Evolutionary conservation across 1,140 invertebrate species (phyloP).

Genomic region (Pseudomyrmex flavicornis): DNA sequence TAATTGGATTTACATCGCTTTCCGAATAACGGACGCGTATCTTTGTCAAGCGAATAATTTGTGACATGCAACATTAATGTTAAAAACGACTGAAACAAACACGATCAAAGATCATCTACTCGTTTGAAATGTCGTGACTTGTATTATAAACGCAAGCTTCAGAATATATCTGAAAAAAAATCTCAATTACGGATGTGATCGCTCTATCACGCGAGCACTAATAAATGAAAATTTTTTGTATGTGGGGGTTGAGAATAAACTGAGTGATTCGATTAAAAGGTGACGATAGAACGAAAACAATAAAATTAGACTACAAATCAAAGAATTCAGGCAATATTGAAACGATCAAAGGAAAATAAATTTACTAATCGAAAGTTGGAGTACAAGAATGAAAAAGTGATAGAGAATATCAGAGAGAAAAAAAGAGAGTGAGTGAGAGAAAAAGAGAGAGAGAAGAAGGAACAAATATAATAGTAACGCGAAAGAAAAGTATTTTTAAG

Average conservation of each 20-base stretch:
- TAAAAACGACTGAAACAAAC: constrained; percentile 67
- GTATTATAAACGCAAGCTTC: constrained; percentile 69
- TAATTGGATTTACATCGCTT: constrained; percentile 4
- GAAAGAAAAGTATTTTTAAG: constrained; percentile 36
- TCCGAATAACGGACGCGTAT: constrained; percentile 15
- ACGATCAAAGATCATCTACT: constrained; percentile 74
- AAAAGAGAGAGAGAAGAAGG: constrained; percentile 21
- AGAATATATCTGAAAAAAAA: constrained; percentile 65
- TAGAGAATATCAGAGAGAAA: constrained; percentile 1
- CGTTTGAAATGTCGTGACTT: constrained; percentile 71
- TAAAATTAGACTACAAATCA: constrained; percentile 61
- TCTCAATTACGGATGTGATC: constrained; percentile 61
- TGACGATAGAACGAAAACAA: constrained; percentile 64
- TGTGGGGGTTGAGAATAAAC: constrained; percentile 67
- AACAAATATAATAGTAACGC: constrained; percentile 61
- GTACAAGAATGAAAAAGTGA: constrained; percentile 10
- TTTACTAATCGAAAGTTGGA: constrained; percentile 43
- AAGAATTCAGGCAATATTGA: constrained; percentile 82
- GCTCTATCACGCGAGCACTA: constrained; percentile 67
- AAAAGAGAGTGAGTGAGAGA: constrained; percentile 16
- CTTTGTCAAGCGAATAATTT: constrained; percentile 71
- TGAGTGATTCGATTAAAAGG: constrained; percentile 67
- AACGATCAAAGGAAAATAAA: constrained; percentile 85
- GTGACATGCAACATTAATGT: constrained; percentile 75
- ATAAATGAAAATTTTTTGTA: constrained; percentile 65